Conservation (phyloP, 2,888 invertebrate genomes). For the Epinotia bilunana region DNA sequence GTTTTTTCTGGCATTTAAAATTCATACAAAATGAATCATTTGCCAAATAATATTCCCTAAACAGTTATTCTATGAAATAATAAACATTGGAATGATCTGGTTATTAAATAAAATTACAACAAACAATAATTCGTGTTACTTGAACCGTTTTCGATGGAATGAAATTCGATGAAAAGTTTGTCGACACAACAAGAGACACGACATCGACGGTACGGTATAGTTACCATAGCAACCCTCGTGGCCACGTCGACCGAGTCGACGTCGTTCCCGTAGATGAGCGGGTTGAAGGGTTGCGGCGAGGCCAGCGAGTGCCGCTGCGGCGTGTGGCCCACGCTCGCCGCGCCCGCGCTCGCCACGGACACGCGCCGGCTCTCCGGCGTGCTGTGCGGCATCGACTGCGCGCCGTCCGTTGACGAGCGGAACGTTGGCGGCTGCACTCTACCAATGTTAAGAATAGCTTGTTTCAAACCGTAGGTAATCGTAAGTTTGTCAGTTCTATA, state of each 20-base stretch:
- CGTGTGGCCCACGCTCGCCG: slow-evolving; percentile 63
- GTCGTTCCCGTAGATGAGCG: slow-evolving; percentile 96
- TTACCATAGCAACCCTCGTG: slow-evolving; percentile 98
- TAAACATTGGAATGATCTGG: too few species aligned
- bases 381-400: slow-evolving; percentile 69
- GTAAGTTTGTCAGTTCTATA: too few species aligned
- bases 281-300: slow-evolving; percentile 88
- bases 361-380: slow-evolving; percentile 76
- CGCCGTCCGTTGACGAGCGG: slow-evolving; percentile 62
- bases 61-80: too few species aligned
- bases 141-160: too few species aligned
- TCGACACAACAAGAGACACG: too few species aligned
- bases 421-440: slow-evolving; percentile 71
- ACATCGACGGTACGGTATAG: slow-evolving; percentile 34
- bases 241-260: slow-evolving; percentile 99
- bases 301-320: slow-evolving; percentile 77
- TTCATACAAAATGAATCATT: too few species aligned
- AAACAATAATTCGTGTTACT: too few species aligned
- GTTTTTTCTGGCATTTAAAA: too few species aligned
- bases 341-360: slow-evolving; percentile 63
- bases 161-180: too few species aligned
- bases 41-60: too few species aligned
- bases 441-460: neutral
- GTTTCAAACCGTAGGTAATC: too few species aligned
- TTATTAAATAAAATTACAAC: too few species aligned